Conservation (phyloP, 2,888 invertebrate species). For the Tipula helvola region DNA sequence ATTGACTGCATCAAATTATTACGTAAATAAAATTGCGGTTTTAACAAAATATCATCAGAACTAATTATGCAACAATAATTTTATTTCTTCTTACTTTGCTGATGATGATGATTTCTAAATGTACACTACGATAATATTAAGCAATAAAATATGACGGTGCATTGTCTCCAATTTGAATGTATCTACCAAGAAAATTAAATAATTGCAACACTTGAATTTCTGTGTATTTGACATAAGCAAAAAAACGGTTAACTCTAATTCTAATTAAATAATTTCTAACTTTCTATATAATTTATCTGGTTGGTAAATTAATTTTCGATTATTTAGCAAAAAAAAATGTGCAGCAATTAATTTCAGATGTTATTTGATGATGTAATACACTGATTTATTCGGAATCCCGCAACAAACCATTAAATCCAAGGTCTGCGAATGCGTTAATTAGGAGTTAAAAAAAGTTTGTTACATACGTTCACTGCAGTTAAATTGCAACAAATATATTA, state of each 20-base stretch:
- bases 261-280: no score
- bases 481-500: not conserved
- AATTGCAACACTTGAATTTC: not conserved
- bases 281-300: no score
- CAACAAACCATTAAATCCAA: not conserved
- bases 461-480: not conserved
- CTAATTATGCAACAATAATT: no score
- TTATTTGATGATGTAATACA: not conserved
- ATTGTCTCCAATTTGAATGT: not conserved
- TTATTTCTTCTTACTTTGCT: not conserved
- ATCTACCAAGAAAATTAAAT: not conserved
- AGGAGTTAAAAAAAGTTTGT: not conserved
- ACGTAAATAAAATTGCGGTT: not conserved
- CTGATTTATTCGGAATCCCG: not conserved
- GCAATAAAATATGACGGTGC: not conserved
- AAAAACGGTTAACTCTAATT: no score
- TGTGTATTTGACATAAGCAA: no score
- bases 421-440: not conserved
- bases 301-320: no score
- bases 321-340: no score
- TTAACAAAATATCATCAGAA: not conserved
- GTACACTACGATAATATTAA: not conserved
- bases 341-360: no score
- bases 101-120: not conserved
- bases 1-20: not conserved